Evolutionary conservation across 1,140 invertebrate genomes (phyloP), one percentile per base, ranked within the genome.

Genomic region (Ridgeia piscesae): DNA sequence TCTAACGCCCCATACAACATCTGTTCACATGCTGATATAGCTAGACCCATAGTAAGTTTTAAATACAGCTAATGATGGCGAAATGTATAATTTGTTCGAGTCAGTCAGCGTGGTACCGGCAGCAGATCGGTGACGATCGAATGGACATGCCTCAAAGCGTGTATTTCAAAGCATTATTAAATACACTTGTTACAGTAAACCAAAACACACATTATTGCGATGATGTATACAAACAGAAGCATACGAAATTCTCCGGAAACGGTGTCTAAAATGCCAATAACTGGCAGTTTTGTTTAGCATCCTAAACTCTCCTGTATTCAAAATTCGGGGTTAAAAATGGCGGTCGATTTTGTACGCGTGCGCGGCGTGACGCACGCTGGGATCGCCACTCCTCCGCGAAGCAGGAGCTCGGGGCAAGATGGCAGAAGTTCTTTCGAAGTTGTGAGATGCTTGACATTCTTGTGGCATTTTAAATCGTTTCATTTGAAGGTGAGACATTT

Each of bases 241-340:
- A 77, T 21, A 31, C 14, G 58, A 27, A 31, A 0, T 31, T 9
- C 58, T 77, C 58, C 58, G 58, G 58, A 77, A 77, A 77, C 2
- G 17, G 58, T 77, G 58, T 77, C 0, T 77, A 77, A 9, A 77
- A 77, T 21, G 58, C 58, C 58, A 77, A 77, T 77, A 77, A 77
- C 27, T 31, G 58, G 17, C 58, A 21, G 27, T 77, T 77, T 77
- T 77, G 58, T 77, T 77, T 77, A 33, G 35, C 35, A 90, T 90
- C 35, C 89, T 90, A 34, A 90, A 35, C n/a, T 90, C 89, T 90
- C 35, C 89, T 90, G 58, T 92, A n/a, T 92, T 92, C 88, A 92
- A 92, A 92, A 92, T 92, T 89, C 58, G 34, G 35, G 77, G 58
- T 77, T 35, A 93, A 95, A 94, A 93, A 95, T 95, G 94, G 94